Base-by-base conservation (phyloP, 2,113 vertebrate species). In the Myiopsitta monachus region DNA sequence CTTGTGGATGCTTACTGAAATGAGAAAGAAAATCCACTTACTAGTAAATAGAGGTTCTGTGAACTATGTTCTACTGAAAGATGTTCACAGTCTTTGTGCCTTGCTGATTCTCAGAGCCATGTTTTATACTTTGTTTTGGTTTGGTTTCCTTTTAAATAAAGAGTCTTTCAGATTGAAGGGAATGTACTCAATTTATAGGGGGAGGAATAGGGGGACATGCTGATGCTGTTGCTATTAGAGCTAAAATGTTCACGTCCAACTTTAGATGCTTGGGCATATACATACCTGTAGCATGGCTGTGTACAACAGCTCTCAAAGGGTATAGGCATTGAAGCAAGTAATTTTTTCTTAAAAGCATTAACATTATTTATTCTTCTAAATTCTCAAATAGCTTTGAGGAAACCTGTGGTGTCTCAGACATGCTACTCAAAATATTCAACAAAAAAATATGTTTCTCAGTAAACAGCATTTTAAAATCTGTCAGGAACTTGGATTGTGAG, bases 381-480 rank as follows among this genome's bases (percentile, higher is more conserved):
- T 94, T 69, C 74, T 77, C 30, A 51, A 75, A 63, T 77, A 82
- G 31, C 28, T 87, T 66, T 81, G n/a, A 73, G 44, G 61, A 93
- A 92, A 87, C 15, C 38, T 59, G 22, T n/a, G 26, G 30, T 85
- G 12, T 78, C 30, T 94, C 55, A 75, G 55, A 44, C 28, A 63
- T 92, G 62, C 28, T 84, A 55, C 61, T 59, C 43, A 72, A 88
- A 92, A 84, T 70, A 49, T 6, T 66, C 16, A 6, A 26, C 22
- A 46, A 59, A 59, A 92, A 87, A 93, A 68, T 73, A 38, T 9
- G 21, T 86, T 86, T 91, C 38, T 87, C 38, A 38, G 46, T 70
- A 81, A 91, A 69, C 8, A 78, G 49, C 31, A 51, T 72, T 88
- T 80, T 92, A n/a, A 92, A 88, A 73, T 92, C 83, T 94, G 55